Conservation (phyloP, 1,140 invertebrate species). For the Sycobia sp. region DNA sequence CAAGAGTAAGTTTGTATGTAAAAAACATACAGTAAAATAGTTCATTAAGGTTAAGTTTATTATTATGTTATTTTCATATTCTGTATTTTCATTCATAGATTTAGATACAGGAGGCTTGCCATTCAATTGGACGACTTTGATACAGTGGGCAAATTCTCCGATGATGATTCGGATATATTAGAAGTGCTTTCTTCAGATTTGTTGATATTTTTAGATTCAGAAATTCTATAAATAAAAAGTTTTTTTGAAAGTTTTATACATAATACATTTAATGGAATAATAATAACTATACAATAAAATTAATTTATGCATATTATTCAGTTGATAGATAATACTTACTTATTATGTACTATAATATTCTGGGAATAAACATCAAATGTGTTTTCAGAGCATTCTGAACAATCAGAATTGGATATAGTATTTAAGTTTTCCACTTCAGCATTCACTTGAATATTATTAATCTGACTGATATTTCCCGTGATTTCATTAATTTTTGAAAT, state of each 20-base stretch:
- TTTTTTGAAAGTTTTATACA: too few relatives aligned
- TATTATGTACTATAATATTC: not conserved
- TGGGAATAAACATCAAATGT: constrained; percentile 26
- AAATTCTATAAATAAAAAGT: constrained; percentile 11
- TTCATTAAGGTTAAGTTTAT: too few relatives aligned
- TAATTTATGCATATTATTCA: too few relatives aligned
- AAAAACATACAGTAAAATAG: too few relatives aligned
- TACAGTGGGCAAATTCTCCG: too few relatives aligned
- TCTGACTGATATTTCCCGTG: constrained; percentile 7
- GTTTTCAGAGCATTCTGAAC: constrained; percentile 35
- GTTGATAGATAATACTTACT: not conserved
- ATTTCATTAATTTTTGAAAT: constrained; percentile 7
- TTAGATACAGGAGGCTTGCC: too few relatives aligned
- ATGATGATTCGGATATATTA: constrained; percentile 4
- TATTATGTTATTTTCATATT: too few relatives aligned
- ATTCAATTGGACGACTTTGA: too few relatives aligned
- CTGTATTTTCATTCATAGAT: too few relatives aligned
- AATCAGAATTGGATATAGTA: constrained; percentile 17
- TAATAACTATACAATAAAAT: not conserved
- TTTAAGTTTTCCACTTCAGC: constrained; percentile 12
- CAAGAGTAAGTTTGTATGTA: too few relatives aligned
- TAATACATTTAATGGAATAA: not conserved
- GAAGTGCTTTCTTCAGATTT: constrained; percentile 5
- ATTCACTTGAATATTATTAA: constrained; percentile 12
- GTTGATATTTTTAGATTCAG: constrained; percentile 16